A percentile compares a stretch with the other conserved stretches of the same genome.
These are phyloP conservation scores for Mixornis gularis DNA, from an alignment of 2,113 vertebrate species.

Conservation along the genomic window DNA sequence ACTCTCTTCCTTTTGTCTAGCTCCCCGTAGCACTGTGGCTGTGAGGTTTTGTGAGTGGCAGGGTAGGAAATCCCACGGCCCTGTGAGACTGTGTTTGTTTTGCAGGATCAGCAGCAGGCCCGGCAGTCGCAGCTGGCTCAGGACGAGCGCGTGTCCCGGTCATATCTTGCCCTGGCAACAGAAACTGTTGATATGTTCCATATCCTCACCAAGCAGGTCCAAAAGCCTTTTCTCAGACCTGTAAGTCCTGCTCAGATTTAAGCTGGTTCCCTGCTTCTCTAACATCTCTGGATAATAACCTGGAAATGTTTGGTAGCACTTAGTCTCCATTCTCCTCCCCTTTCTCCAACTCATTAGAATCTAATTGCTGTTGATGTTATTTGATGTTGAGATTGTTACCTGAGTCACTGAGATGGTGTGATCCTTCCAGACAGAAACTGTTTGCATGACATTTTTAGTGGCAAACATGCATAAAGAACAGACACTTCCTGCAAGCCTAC, in stretches of 20 bases:
- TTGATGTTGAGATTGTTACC: neutral
- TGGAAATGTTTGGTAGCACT: neutral
- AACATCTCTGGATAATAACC: neutral
- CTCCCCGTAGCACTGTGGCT: neutral
- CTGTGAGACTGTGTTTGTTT: neutral
- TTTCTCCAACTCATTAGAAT: neutral
- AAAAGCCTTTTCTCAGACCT: conserved; percentile 97
- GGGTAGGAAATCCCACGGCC: neutral
- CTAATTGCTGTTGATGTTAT: neutral
- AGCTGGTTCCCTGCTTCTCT: neutral
- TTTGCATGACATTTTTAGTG: neutral
- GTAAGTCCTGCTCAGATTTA: conserved; percentile 74
- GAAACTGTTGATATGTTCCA: conserved; percentile 99
- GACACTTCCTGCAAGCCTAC: neutral
- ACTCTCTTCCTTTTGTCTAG: neutral
- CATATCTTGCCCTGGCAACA: conserved; percentile 93
- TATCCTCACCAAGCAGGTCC: conserved; percentile 98
- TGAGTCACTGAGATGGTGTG: neutral
- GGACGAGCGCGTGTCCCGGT: conserved; percentile 95
- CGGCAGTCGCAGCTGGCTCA: conserved; percentile 95
- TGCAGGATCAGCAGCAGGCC: conserved; percentile 95
- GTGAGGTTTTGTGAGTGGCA: neutral
- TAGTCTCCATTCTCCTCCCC: neutral
- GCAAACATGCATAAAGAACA: neutral
- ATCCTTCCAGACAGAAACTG: neutral